Evolutionary conservation across 2,888 invertebrate species (phyloP).

Genomic region (Alitta virens): DNA sequence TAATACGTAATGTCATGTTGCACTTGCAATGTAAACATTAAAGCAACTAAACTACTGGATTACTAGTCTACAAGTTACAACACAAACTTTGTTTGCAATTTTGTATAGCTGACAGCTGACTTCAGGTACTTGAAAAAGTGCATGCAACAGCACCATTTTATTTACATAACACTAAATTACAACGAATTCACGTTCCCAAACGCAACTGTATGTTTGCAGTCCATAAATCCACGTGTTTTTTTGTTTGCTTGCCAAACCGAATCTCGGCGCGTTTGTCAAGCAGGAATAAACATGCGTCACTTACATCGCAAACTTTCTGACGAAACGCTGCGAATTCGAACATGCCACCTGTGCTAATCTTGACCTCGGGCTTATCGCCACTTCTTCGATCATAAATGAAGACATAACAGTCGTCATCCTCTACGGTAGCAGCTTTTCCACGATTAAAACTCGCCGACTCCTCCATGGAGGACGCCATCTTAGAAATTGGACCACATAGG

Average conservation of each 20-base stretch:
- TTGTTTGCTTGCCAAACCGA: background rate
- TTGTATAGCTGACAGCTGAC: no score
- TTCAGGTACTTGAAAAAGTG: no score
- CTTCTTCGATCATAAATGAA: constrained; percentile 48
- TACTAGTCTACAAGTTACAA: no score
- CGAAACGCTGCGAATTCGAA: constrained; percentile 40
- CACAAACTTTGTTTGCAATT: no score
- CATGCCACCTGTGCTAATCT: constrained; percentile 40
- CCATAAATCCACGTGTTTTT: no score
- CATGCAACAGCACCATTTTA: no score
- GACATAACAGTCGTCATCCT: constrained; percentile 45
- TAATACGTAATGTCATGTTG: no score
- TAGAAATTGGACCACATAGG: constrained; percentile 9
- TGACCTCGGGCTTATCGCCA: constrained; percentile 41
- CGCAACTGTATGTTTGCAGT: no score
- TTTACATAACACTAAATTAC: no score
- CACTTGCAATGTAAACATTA: no score
- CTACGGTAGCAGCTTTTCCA: constrained; percentile 22
- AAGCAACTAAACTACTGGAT: no score
- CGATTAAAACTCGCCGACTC: background rate
- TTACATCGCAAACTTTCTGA: constrained; percentile 38
- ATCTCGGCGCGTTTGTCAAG: background rate
- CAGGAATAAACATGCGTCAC: background rate
- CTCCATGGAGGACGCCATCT: constrained; percentile 20
- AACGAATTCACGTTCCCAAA: no score